Evolutionary conservation across 2,797 vertebrate genomes (phyloP).

Genomic region (Malurus leucopterus): DNA sequence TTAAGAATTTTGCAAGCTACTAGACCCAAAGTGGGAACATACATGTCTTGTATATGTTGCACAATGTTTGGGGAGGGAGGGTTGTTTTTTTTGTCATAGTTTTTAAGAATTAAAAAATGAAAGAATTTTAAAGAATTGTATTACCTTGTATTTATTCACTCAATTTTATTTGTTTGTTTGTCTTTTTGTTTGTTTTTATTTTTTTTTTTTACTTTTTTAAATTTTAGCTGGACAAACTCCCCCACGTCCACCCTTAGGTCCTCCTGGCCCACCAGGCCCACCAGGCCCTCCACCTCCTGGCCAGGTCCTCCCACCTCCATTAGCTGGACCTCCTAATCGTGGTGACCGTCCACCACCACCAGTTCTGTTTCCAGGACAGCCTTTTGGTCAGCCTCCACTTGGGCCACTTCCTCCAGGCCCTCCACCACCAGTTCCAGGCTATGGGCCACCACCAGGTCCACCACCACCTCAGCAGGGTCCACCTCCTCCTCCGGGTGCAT

Average conservation of each 20-base stretch:
- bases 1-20: neutral
- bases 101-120: neutral
- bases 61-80: neutral
- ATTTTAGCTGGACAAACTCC: slow-evolving; percentile 80
- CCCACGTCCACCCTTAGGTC: slow-evolving; percentile 92
- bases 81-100: neutral
- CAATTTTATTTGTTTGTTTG: neutral
- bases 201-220: neutral
- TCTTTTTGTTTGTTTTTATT: neutral
- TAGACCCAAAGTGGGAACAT: neutral
- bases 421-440: slow-evolving; percentile 93
- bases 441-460: slow-evolving; percentile 82
- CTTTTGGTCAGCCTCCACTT: slow-evolving; percentile 92
- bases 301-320: slow-evolving; percentile 90
- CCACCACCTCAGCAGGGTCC: slow-evolving; percentile 83
- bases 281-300: slow-evolving; percentile 90
- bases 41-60: neutral
- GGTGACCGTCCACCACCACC: slow-evolving; percentile 93
- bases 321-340: slow-evolving; percentile 91
- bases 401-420: slow-evolving; percentile 86
- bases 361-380: slow-evolving; percentile 94
- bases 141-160: slow-evolving; percentile 1
- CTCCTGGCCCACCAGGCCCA: slow-evolving; percentile 91
- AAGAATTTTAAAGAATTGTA: neutral
- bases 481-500: slow-evolving; percentile 90